These are phyloP conservation scores for Marcusenius ussheri DNA, from an alignment of 2,113 vertebrate genomes.

Conservation along the genomic window DNA sequence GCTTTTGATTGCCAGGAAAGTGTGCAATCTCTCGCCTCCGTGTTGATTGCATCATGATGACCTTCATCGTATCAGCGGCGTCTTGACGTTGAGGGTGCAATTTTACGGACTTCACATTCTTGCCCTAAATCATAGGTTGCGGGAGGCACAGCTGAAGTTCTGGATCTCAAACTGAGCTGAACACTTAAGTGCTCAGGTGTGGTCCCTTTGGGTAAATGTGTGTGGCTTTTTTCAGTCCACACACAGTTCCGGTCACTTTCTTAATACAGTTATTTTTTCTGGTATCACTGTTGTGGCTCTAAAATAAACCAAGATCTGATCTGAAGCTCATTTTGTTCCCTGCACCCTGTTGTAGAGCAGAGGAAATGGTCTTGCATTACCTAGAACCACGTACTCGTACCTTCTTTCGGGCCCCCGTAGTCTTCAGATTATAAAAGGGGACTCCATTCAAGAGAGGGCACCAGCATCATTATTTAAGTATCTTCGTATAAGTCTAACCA, in stretches of 20 bases:
- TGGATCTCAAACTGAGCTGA: background rate
- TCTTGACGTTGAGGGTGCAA: background rate
- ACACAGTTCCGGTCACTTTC: background rate
- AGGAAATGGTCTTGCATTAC: background rate
- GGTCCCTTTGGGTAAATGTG: background rate
- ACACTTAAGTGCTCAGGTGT: background rate
- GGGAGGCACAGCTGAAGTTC: background rate
- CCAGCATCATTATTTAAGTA: background rate
- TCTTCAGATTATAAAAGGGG: background rate
- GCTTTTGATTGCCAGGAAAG: conserved; percentile 13
- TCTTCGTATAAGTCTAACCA: background rate
- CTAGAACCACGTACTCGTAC: background rate
- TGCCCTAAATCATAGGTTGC: background rate
- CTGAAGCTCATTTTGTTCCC: background rate
- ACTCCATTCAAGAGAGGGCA: background rate
- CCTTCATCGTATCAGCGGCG: background rate
- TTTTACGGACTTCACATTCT: background rate
- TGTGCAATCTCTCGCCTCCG: background rate
- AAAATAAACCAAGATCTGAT: background rate
- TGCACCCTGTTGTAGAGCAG: background rate
- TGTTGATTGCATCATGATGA: background rate
- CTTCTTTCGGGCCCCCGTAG: background rate
- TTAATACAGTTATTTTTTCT: background rate
- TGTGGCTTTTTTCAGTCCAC: background rate
- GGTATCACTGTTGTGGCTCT: background rate